Evolutionary conservation across 2,888 invertebrate species (phyloP), one percentile per base, ranked within the genome.

Genomic region (Cheilosia grossa): DNA sequence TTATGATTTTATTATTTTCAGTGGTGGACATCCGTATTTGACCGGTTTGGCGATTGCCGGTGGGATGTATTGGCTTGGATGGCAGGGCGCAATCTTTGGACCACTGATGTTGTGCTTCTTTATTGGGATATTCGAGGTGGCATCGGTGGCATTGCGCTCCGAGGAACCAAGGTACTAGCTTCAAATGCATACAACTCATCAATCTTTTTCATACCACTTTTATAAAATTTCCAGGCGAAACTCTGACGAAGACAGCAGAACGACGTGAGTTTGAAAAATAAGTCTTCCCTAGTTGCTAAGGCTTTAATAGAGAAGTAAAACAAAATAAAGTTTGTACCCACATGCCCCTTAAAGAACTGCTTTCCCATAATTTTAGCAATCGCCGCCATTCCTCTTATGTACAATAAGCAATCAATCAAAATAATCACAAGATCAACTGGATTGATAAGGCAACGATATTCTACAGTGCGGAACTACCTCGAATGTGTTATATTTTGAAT

Each of bases 31-130:
- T 93, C 99, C 99, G 0, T 99, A 99, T 93, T 94, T 99, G 85
- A 99, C 99, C 9, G 99, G 98, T 42, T 93, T 99, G 70, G 97
- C 99, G 2, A 98, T 99, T 89, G 99, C 98, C 19, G 99, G 99
- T 13, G 99, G 99, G 58, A 97, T 99, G 90, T 98, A 98, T 92
- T 99, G 98, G 94, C 93, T 99, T 88, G 99, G 99, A 0, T 95
- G 98, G 74, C 98, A 99, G 92, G 99, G 99, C 0, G 99, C 99
- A 1, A 97, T 99, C 88, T 96, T 99, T 80, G 99, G 99, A 0
- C 99, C 99, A 0, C 94, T 99, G 37, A 94, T 99, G 63, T 94
- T 99, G 0, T 99, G 99, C 91, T 97, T 97, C 89, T 95, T 99
- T 70, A 96, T 99, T 92, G 99, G 99, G 2, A 96, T 97, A 17